phyloP scores from a whole-genome alignment of 1,140 invertebrate species.

The Hyles euphorbiae region DNA sequence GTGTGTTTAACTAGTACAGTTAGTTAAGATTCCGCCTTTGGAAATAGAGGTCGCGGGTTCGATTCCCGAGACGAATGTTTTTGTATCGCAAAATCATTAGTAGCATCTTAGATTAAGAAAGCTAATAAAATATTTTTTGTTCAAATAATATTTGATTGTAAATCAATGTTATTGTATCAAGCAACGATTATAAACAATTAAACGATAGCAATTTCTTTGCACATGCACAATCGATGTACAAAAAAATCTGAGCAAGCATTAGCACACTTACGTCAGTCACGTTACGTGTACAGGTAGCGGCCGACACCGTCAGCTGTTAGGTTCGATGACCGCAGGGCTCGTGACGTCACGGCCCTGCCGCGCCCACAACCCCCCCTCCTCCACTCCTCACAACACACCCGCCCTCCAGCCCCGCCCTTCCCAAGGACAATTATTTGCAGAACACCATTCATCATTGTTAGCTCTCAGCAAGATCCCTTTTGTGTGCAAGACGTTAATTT shows the following conservation, averaged over 20 bases:
- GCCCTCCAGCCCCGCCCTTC: conserved; percentile 17
- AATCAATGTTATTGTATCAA: no score
- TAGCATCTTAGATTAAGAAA: no score
- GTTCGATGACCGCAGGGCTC: conserved; percentile 36
- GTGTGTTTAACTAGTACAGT: no score
- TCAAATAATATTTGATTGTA: no score
- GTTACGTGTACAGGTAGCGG: conserved; percentile 15
- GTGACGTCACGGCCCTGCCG: conserved; percentile 39
- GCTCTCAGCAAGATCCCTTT: conserved; percentile 25
- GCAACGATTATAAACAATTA: no score
- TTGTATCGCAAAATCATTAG: no score
- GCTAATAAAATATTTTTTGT: no score
- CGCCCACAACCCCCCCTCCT: conserved; percentile 22
- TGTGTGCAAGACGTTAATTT: conserved; percentile 10
- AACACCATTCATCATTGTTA: conserved; percentile 48
- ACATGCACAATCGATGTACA: neutral
- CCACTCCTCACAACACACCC: conserved; percentile 10
- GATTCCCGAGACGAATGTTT: no score
- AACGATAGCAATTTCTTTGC: no score
- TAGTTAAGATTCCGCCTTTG: no score
- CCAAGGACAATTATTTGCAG: conserved; percentile 54
- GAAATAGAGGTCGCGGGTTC: no score
- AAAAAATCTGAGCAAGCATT: conserved; percentile 18
- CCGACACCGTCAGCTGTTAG: conserved; percentile 29
- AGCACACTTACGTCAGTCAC: conserved; percentile 7